Evolutionary conservation across 1,140 invertebrate genomes (phyloP).

Genomic region (Xylocopa sonorina): DNA sequence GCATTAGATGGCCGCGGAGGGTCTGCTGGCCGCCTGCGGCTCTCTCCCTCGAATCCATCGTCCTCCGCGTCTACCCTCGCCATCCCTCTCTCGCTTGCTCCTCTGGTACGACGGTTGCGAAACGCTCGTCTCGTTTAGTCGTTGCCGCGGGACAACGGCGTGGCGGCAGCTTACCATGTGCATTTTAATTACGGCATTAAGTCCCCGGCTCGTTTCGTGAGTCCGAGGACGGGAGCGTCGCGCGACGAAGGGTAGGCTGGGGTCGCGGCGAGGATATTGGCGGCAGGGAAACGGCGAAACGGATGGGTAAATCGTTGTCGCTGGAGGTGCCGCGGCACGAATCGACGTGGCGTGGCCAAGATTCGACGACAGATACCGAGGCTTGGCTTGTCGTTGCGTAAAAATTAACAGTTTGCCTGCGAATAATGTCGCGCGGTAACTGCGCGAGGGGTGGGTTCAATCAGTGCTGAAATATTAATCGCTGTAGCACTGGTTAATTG

Average conservation of each 20-base stretch:
- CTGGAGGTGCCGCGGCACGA: background rate
- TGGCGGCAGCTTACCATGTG: conserved; percentile 71
- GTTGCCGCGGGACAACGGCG: conserved; percentile 67
- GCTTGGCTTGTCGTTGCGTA: too few species aligned
- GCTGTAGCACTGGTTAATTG: too few species aligned
- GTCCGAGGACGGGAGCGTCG: conserved; percentile 31
- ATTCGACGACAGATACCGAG: conserved; percentile 10
- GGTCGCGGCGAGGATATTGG: background rate
- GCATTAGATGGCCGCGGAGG: conserved; percentile 51
- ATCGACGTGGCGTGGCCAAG: background rate
- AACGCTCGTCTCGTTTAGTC: conserved; percentile 64
- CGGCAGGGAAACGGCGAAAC: conserved; percentile 24
- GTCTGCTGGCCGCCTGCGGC: conserved; percentile 37
- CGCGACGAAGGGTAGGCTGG: conserved; percentile 13
- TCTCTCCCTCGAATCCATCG: conserved; percentile 47
- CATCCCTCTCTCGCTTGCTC: background rate
- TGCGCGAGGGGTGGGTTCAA: too few species aligned
- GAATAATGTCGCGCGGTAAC: too few species aligned
- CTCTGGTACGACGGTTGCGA: background rate
- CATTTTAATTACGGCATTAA: conserved; percentile 79
- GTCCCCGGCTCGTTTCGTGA: conserved; percentile 64
- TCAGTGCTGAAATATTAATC: too few species aligned
- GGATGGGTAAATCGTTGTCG: background rate
- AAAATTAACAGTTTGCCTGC: too few species aligned
- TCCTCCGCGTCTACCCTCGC: background rate